Evolutionary conservation across 92 coral and sea anemone species (phyloP), one percentile per base, ranked within the genome.

Genomic region (Zoanthus sociatus): DNA sequence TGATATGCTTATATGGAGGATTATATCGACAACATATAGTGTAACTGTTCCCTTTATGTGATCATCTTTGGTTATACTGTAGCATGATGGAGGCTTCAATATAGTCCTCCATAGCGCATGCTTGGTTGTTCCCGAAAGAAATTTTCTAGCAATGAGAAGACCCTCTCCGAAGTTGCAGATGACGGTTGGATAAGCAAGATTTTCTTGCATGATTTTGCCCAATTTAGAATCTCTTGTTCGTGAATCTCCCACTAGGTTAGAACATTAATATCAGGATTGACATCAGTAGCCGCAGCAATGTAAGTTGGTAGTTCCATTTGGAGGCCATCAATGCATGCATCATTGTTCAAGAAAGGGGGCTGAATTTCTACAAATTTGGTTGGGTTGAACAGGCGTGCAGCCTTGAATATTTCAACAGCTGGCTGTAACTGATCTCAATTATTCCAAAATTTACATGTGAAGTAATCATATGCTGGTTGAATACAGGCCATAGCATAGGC

Each of bases 311-410:
- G 87, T 70, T 87, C 86, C 87, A 82, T 87, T 79, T 79, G 87
- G 87, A 79, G 69, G 87, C 82, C 87, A 87, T 87, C 78, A 78
- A 87, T 87, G n/a, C 90, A 87, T 87, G 78, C 90, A 87, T 87
- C 66, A 87, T 78, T 77, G 89, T 87, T 78, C 85, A 87, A 87
- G 90, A 87, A 87, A 87, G 32, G 71, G 70, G 90, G 87, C 90
- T 88, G 90, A 81, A 88, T 79, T 88, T 88, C 82, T 18, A 56
- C 74, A 42, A 73, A 26, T 81, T 33, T 88, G 76, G 3, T 16
- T 72, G 90, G 90, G 87, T 81, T 88, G 90, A 72, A 88, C 87
- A 81, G 87, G 81, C 90, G 72, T 32, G 84, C 48, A 32, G 51
- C 72, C 72, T 78, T 58, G 72, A 58, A 58, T 78, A 58, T 44